These are phyloP conservation scores for Nicator chloris DNA, from an alignment of 2,113 vertebrate genomes.

Conservation along the genomic window DNA sequence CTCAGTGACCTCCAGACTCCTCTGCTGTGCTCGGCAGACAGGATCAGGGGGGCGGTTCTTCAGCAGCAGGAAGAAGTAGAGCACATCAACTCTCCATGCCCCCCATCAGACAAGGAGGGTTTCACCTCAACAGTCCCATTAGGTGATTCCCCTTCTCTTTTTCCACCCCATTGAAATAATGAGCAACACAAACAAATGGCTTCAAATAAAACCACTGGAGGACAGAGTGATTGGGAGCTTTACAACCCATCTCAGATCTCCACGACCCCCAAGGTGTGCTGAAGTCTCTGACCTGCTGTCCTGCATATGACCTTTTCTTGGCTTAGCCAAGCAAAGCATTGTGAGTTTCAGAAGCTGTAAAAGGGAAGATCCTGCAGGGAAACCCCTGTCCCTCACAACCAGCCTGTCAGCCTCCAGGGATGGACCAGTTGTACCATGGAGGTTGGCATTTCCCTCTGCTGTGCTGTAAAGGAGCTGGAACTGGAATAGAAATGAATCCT, in stretches of 20 bases:
- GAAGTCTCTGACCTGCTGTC: background rate
- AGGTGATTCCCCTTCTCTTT: background rate
- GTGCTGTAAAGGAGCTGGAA: background rate
- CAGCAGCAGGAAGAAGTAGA: background rate
- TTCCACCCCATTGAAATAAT: background rate
- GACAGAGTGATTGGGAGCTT: background rate
- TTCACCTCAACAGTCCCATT: background rate
- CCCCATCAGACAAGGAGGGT: slow-evolving; percentile 2
- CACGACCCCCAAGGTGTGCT: background rate
- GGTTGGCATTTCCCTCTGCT: background rate
- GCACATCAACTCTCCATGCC: background rate
- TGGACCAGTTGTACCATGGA: background rate
- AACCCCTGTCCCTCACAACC: background rate
- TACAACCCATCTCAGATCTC: background rate
- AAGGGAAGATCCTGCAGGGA: background rate
- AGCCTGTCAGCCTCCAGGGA: background rate
- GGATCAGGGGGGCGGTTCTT: background rate
- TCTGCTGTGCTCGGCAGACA: background rate
- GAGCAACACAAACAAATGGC: background rate
- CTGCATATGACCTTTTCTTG: background rate
- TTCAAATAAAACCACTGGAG: background rate
- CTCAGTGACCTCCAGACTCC: background rate
- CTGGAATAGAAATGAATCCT: background rate
- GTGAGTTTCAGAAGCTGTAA: background rate
- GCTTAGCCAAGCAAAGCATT: background rate